Evolutionary conservation across 2,888 invertebrate genomes (phyloP).

Genomic region (Himalopsyche japonica): DNA sequence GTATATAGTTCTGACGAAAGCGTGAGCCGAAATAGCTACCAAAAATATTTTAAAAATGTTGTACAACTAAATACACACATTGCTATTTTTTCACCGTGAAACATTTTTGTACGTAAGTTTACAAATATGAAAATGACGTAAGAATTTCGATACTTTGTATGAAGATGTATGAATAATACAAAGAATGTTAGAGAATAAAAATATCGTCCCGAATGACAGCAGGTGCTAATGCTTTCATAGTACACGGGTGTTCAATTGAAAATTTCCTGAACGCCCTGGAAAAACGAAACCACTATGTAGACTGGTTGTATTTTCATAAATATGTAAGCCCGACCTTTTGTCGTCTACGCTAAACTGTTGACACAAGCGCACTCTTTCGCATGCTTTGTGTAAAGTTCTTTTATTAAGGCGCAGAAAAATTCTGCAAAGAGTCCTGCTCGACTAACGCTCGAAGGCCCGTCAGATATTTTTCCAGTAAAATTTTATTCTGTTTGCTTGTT

Average conservation of each 20-base stretch:
- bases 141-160: no score
- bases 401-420: constrained; percentile 4
- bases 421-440: not conserved
- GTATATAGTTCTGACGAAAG: no score
- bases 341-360: constrained; percentile 24
- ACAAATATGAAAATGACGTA: no score
- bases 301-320: constrained; percentile 24
- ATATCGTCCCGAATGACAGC: not conserved
- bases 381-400: not conserved
- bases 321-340: constrained; percentile 25
- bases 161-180: not conserved
- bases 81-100: no score
- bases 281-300: not conserved
- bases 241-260: not conserved
- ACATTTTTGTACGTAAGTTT: no score
- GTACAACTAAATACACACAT: no score
- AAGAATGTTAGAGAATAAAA: not conserved
- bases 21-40: no score
- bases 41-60: no score
- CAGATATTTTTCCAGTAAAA: constrained; percentile 11
- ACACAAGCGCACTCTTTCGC: constrained; percentile 7
- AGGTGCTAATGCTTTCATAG: not conserved
- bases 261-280: not conserved
- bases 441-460: not conserved
- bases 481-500: not conserved